Evolutionary conservation across 1,140 invertebrate genomes (phyloP).

Genomic region (Ruditapes philippinarum): DNA sequence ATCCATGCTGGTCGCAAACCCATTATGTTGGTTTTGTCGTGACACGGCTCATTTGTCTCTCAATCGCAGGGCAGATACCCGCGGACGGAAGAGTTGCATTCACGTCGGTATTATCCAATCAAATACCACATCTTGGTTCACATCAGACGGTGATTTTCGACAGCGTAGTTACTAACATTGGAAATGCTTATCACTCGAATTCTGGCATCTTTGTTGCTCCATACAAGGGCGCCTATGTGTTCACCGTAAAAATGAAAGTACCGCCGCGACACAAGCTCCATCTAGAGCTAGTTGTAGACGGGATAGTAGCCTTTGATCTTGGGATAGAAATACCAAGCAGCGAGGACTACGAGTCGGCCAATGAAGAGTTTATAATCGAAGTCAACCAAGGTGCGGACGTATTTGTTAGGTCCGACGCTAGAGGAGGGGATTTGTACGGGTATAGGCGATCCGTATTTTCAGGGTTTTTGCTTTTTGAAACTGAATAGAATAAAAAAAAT

Average conservation of each 20-base stretch:
- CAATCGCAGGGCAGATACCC: neutral
- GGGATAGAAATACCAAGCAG: neutral
- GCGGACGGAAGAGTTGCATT: constrained; percentile 35
- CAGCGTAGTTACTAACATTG: constrained; percentile 30
- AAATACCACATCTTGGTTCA: constrained; percentile 27
- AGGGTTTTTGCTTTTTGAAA: constrained; percentile 17
- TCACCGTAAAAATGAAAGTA: neutral
- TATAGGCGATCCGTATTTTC: neutral
- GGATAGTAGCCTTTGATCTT: neutral
- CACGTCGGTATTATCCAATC: neutral
- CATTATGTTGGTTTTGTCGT: too few relatives aligned
- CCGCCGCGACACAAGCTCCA: neutral
- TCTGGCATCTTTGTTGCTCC: constrained; percentile 39
- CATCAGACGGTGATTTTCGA: constrained; percentile 39
- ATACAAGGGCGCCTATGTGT: constrained; percentile 21
- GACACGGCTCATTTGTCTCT: too few relatives aligned
- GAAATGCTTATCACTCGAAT: constrained; percentile 10
- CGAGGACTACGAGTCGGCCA: neutral
- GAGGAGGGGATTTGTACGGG: neutral
- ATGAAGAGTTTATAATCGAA: neutral
- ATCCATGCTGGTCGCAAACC: too few relatives aligned
- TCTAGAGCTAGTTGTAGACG: neutral
- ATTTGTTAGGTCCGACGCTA: neutral
- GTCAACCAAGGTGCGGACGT: constrained; percentile 14
- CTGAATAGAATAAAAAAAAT: neutral